These are phyloP conservation scores for Crotalus helleri DNA, from an alignment of 2,113 vertebrate species.

Conservation along the genomic window DNA sequence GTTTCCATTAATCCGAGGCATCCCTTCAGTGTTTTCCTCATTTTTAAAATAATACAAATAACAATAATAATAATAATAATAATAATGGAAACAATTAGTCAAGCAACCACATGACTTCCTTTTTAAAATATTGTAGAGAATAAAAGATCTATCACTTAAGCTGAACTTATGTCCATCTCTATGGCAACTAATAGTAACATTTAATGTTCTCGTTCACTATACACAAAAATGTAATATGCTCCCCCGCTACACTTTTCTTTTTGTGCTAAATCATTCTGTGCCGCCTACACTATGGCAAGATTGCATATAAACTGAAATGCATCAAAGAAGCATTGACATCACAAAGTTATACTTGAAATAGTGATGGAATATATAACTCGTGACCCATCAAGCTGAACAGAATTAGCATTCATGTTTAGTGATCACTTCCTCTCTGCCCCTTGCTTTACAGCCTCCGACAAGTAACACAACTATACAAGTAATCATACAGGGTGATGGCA, in stretches of 20 bases:
- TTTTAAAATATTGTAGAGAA: slow-evolving; percentile 62
- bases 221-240: slow-evolving; percentile 43
- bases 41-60: background rate
- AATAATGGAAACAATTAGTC: slow-evolving; percentile 30
- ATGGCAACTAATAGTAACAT: slow-evolving; percentile 77
- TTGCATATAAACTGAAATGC: slow-evolving; percentile 59
- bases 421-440: background rate
- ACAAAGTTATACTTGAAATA: slow-evolving; percentile 49
- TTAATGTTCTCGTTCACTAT: slow-evolving; percentile 71
- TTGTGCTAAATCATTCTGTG: slow-evolving; percentile 65
- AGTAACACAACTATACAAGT: background rate
- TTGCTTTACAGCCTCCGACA: background rate
- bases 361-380: slow-evolving; percentile 15
- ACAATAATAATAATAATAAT: slow-evolving; percentile 52
- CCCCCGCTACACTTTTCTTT: slow-evolving; percentile 63
- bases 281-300: slow-evolving; percentile 63
- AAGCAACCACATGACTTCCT: slow-evolving; percentile 28
- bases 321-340: slow-evolving; percentile 52
- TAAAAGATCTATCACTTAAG: slow-evolving; percentile 70
- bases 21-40: slow-evolving; percentile 37
- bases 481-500: background rate
- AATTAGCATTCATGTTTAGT: background rate
- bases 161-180: slow-evolving; percentile 74
- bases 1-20: background rate
- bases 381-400: background rate